Evolutionary conservation across 2,888 invertebrate species (phyloP).

Genomic region (Coleophora flavipennella): DNA sequence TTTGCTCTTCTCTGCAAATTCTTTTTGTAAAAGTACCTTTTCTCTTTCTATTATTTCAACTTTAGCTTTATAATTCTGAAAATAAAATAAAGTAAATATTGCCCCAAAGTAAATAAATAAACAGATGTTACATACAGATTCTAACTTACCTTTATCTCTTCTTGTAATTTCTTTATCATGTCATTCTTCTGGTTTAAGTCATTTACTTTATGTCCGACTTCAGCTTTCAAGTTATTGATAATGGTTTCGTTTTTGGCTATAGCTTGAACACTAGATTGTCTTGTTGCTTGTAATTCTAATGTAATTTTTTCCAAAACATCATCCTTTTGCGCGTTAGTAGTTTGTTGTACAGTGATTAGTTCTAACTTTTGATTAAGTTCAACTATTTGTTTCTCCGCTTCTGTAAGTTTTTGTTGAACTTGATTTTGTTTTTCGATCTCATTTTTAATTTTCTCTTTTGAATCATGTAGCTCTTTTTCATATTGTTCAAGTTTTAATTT

Average conservation of each 20-base stretch:
- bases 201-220: slow-evolving; percentile 50
- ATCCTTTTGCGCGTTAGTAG: slow-evolving; percentile 49
- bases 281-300: slow-evolving; percentile 50
- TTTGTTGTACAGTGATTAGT: slow-evolving; percentile 52
- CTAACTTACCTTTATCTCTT: slow-evolving; percentile 51
- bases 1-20: slow-evolving; percentile 33
- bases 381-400: slow-evolving; percentile 43
- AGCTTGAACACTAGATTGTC: slow-evolving; percentile 45
- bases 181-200: slow-evolving; percentile 55
- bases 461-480: slow-evolving; percentile 48
- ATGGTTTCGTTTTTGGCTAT: slow-evolving; percentile 46
- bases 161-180: slow-evolving; percentile 44
- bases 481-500: slow-evolving; percentile 71
- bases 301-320: slow-evolving; percentile 55
- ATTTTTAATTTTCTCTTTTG: slow-evolving; percentile 45
- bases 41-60: slow-evolving; percentile 53
- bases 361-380: slow-evolving; percentile 59
- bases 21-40: slow-evolving; percentile 48
- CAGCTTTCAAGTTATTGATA: slow-evolving; percentile 44
- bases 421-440: slow-evolving; percentile 53
- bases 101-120: neutral
- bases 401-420: slow-evolving; percentile 44
- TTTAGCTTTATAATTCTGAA: slow-evolving; percentile 53
- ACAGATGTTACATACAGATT: neutral
- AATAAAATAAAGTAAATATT: slow-evolving; percentile 10